Percentiles rank a stretch among this genome's conserved stretches.
Evolutionary conservation across 2,797 vertebrate genomes (phyloP).

Genomic region (Sebastes miniatus): DNA sequence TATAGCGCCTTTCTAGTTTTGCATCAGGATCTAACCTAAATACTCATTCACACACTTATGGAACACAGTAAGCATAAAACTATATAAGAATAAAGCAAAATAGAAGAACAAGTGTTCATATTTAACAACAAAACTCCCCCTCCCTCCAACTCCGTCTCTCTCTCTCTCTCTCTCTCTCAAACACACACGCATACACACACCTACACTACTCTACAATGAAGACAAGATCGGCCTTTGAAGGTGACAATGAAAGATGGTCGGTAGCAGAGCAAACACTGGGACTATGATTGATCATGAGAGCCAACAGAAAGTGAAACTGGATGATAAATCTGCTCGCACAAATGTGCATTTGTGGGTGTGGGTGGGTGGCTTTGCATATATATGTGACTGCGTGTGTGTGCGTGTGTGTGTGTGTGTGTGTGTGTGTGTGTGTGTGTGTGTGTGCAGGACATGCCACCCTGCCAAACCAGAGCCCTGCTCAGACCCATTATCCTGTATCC

Average conservation of each 20-base stretch:
- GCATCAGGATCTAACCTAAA: no score
- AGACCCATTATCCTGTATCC: not conserved
- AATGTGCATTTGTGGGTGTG: constrained; percentile 45
- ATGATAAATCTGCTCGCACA: constrained; percentile 49
- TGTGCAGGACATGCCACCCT: not conserved
- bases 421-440: not conserved
- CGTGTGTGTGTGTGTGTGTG: not conserved
- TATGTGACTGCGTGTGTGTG: constrained; percentile 18
- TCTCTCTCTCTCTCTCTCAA: not conserved
- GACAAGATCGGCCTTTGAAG: constrained; percentile 44
- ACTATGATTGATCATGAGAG: constrained; percentile 54
- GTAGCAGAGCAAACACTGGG: constrained; percentile 35
- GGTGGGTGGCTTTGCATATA: constrained; percentile 32
- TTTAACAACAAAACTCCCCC: not conserved
- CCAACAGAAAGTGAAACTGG: constrained; percentile 53
- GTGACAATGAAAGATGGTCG: constrained; percentile 56
- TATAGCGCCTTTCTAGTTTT: no score
- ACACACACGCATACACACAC: not conserved
- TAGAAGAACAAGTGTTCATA: not conserved
- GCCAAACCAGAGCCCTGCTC: not conserved
- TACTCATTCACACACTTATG: no score
- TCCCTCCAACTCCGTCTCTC: not conserved
- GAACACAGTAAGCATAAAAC: not conserved
- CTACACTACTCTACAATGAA: constrained; percentile 10
- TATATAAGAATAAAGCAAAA: not conserved